Evolutionary conservation across 2,888 invertebrate species (phyloP), one percentile per base, ranked within the genome.

Genomic region (Coelopa pilipes): DNA sequence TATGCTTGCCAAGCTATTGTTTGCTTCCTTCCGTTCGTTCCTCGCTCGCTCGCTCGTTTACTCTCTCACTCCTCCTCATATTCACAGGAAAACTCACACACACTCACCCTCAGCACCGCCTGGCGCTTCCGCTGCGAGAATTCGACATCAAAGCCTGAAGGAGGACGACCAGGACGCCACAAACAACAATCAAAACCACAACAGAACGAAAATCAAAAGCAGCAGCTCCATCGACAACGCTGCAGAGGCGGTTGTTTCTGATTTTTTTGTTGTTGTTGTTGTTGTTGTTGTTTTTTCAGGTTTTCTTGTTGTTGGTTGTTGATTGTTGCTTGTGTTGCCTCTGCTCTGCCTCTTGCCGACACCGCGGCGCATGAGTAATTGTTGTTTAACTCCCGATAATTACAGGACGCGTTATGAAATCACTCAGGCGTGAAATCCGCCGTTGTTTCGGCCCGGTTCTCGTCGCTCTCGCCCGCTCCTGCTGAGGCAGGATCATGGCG

Each of bases 301-400:
- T 17, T 12, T 19, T 17, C 10, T 57, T 57, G 57, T 19, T 19
- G 21, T 13, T 57, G 57, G 15, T 57, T 57, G 57, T 21, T 57
- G 21, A 57, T 57, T 57, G 12, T 15, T 57, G n/a, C 1, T 34
- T 34, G 2, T 7, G 7, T 7, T 34, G 34, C 34, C n/a, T n/a
- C n/a, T n/a, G n/a, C n/a, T n/a, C n/a, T n/a, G n/a, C n/a, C n/a
- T n/a, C n/a, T n/a, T 34, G 7, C 34, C 34, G 34, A 34, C 34
- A 4, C 34, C 34, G 7, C n/a, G 34, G 34, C 2, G 34, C 34
- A 34, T 34, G 45, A 63, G 63, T 63, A n/a, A 63, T 45, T 34
- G 63, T 63, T 63, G 15, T 63, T 34, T 63, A 63, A 63, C 63
- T 63, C n/a, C 63, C 45, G 15, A 13, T 34, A 15, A 63, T 47